A percentile compares a stretch with the other conserved stretches of the same genome.
Conservation (phyloP, 2,888 invertebrate genomes). For the Sminthurinus aureus region DNA sequence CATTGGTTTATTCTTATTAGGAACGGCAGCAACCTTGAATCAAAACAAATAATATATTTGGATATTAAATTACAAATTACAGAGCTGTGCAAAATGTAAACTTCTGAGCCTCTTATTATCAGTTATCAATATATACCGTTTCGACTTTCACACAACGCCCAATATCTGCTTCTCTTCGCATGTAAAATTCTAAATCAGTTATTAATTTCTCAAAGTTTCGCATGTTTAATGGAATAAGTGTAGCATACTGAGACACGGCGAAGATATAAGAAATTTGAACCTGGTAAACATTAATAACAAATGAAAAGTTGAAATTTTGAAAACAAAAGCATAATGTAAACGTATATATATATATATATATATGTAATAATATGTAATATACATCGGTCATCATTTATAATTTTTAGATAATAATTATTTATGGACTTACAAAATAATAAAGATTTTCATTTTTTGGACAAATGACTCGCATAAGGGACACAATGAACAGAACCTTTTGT, state of each 20-base stretch:
- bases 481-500: neutral
- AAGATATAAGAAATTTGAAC: slow-evolving; percentile 25
- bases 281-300: neutral
- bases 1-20: neutral
- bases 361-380: too few species aligned
- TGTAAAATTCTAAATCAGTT: neutral
- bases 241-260: slow-evolving; percentile 3
- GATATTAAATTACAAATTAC: too few species aligned
- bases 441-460: slow-evolving; percentile 14
- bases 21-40: neutral
- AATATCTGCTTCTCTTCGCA: neutral
- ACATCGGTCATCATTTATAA: too few species aligned
- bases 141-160: slow-evolving; percentile 22
- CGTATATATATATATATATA: too few species aligned
- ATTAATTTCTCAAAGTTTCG: slow-evolving; percentile 17
- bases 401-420: neutral
- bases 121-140: too few species aligned
- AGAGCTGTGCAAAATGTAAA: too few species aligned
- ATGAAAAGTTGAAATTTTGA: too few species aligned
- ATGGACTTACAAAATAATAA: slow-evolving; percentile 19
- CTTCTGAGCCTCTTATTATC: too few species aligned
- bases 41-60: too few species aligned
- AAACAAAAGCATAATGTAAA: too few species aligned
- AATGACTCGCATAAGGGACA: neutral
- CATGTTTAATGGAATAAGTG: slow-evolving; percentile 15